Evolutionary conservation across 2,113 vertebrate genomes (phyloP).

Genomic region (Ceyx margarethae): DNA sequence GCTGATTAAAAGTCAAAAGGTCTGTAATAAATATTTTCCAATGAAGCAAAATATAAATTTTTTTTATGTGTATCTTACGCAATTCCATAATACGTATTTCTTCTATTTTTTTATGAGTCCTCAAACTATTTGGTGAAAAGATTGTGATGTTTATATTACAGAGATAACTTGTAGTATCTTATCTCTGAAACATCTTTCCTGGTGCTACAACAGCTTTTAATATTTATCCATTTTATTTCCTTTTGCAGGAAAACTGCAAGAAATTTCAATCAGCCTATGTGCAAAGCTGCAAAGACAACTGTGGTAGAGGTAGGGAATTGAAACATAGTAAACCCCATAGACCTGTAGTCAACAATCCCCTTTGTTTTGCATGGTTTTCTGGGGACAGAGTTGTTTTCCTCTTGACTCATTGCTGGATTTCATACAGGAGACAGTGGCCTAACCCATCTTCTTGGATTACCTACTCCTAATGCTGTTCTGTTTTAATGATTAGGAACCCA

Average conservation of each 20-base stretch:
- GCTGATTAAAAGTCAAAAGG: constrained; percentile 4
- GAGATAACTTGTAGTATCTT: neutral
- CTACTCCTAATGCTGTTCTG: neutral
- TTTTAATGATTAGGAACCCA: neutral
- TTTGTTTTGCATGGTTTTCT: neutral
- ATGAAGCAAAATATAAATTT: neutral
- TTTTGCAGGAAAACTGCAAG: constrained; percentile 90
- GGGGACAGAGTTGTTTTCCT: neutral
- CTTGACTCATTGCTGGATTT: neutral
- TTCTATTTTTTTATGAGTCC: neutral
- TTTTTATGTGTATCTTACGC: neutral
- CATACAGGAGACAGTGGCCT: neutral
- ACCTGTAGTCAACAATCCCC: neutral
- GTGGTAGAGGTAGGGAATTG: constrained; percentile 88
- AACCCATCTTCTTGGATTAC: neutral
- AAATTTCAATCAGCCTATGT: constrained; percentile 99
- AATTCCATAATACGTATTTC: neutral
- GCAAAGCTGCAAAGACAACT: constrained; percentile 92
- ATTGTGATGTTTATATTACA: neutral
- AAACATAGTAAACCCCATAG: neutral
- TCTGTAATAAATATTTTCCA: neutral
- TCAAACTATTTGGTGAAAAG: neutral
- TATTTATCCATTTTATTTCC: neutral
- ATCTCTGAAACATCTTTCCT: neutral
- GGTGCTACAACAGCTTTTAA: neutral